These are phyloP conservation scores for Saccopteryx bilineata DNA, from an alignment of 2,113 vertebrate species.

Conservation along the genomic window DNA sequence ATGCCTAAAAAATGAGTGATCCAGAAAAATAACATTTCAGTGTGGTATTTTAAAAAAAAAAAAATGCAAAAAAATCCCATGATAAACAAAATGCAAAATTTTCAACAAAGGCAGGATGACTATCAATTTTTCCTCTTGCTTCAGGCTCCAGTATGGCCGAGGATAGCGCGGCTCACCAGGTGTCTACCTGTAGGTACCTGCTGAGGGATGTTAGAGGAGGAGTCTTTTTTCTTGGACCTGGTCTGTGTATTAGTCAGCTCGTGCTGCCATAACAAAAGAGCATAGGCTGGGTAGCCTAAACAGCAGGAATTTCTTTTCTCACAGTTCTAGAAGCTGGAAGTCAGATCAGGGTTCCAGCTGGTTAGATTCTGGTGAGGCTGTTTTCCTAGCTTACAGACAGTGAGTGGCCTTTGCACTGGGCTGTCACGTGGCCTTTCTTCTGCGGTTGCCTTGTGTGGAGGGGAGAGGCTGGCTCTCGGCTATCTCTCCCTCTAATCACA, in stretches of 20 bases:
- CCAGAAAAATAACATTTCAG: not conserved
- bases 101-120: not conserved
- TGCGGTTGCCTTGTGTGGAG: not conserved
- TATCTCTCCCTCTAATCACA: not conserved
- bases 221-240: not conserved
- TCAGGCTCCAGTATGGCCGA: not conserved
- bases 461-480: not conserved
- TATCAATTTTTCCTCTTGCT: not conserved
- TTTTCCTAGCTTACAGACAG: not conserved
- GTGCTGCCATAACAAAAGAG: not conserved
- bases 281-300: not conserved
- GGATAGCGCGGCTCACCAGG: not conserved
- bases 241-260: not conserved
- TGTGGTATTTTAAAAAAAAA: not conserved
- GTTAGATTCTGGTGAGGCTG: not conserved
- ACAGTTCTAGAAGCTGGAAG: not conserved
- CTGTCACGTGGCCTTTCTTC: not conserved
- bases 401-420: not conserved
- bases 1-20: not conserved
- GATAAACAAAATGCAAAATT: not conserved
- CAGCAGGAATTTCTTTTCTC: not conserved
- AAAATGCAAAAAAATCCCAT: not conserved
- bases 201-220: not conserved
- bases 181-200: not conserved
- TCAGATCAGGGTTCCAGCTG: not conserved